phyloP scores from a whole-genome alignment of 2,113 vertebrate species.

The Puntigrus tetrazona region DNA sequence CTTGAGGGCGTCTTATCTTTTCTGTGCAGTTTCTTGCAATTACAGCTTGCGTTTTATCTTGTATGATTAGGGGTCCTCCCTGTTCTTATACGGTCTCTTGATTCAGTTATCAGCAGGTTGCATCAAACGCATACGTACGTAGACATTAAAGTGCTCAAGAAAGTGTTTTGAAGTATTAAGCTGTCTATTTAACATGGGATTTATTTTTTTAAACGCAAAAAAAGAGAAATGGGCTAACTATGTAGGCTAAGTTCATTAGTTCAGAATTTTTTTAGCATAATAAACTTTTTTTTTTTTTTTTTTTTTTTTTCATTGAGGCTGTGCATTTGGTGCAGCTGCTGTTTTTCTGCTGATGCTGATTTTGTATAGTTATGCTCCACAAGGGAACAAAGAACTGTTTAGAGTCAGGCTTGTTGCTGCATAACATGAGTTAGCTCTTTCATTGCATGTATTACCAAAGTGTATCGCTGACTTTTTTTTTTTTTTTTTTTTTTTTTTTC shows the following conservation, averaged over 20 bases:
- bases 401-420: constrained; percentile 20
- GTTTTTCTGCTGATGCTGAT: constrained; percentile 44
- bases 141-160: neutral
- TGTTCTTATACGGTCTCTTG: constrained; percentile 33
- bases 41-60: constrained; percentile 46
- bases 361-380: constrained; percentile 42
- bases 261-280: neutral
- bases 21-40: constrained; percentile 21
- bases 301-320: neutral
- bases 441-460: constrained; percentile 1
- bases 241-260: neutral
- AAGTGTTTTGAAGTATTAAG: neutral
- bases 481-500: too few relatives aligned
- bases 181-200: neutral
- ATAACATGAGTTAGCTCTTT: constrained; percentile 34
- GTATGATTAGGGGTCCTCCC: constrained; percentile 35
- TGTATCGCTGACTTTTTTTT: constrained; percentile 3
- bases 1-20: constrained; percentile 36
- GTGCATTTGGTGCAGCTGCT: neutral
- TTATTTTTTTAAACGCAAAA: neutral
- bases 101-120: constrained; percentile 12
- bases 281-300: neutral
- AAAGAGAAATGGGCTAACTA: neutral
- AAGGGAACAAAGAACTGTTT: constrained; percentile 24
- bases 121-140: constrained; percentile 2